phyloP scores from a whole-genome alignment of 2,797 vertebrate species.

The Chloroceryle inda region DNA sequence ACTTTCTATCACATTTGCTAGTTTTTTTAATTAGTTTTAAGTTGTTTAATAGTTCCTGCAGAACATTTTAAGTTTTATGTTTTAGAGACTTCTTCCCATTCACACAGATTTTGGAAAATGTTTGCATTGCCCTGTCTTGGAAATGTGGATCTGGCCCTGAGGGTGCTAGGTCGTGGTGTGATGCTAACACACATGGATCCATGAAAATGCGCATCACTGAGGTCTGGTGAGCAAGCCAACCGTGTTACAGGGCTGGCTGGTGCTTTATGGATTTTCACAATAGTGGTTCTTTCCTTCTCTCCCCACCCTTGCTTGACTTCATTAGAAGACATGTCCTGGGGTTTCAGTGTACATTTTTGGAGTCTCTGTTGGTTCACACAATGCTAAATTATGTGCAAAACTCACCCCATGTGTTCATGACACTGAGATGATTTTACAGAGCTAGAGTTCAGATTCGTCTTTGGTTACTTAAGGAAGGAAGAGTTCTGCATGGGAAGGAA shows the following conservation, averaged over 20 bases:
- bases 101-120: not conserved
- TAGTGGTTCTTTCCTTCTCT: not conserved
- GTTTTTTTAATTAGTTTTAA: not conserved
- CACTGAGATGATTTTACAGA: not conserved
- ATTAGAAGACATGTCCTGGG: not conserved
- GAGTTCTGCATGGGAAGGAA: not conserved
- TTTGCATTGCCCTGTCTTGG: not conserved
- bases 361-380: not conserved
- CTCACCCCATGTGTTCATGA: not conserved
- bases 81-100: not conserved
- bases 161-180: fast-evolving
- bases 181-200: not conserved
- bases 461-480: not conserved
- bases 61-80: not conserved
- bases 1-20: not conserved
- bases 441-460: not conserved
- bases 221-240: not conserved
- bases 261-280: not conserved
- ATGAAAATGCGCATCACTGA: fast-evolving
- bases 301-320: not conserved
- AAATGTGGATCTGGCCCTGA: not conserved
- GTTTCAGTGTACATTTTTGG: not conserved
- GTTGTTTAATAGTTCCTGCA: not conserved
- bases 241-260: fast-evolving
- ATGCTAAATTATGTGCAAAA: not conserved